Percentiles rank a stretch among this genome's conserved stretches.
Conservation (phyloP, 2,113 vertebrate genomes). For the Archilochus colubris region DNA sequence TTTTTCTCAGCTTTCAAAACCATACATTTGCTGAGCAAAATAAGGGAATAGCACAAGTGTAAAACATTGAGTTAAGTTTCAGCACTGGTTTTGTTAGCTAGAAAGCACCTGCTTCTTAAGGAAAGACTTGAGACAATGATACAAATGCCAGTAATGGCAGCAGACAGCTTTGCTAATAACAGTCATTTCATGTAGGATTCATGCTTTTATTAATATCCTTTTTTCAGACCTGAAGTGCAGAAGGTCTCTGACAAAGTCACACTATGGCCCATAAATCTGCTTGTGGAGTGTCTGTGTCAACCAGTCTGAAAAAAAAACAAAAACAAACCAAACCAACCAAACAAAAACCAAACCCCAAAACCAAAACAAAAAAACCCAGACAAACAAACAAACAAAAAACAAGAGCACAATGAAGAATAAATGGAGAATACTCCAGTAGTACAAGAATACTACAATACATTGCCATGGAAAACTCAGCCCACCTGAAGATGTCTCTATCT, state of each 20-base stretch:
- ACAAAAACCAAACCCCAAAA: too few species aligned
- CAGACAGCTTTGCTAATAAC: conserved; percentile 29
- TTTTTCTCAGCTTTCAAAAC: conserved; percentile 12
- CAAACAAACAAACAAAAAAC: too few species aligned
- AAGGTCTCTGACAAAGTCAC: not conserved
- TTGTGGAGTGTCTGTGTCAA: not conserved
- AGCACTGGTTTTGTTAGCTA: conserved; percentile 8
- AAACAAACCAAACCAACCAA: too few species aligned
- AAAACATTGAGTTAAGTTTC: not conserved
- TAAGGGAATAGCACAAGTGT: not conserved
- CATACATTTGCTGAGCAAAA: not conserved
- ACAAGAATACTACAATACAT: not conserved
- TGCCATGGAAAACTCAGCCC: not conserved
- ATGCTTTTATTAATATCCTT: not conserved
- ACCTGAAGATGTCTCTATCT: not conserved
- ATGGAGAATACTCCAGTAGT: not conserved
- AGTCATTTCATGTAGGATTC: conserved; percentile 5
- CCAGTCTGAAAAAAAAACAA: not conserved
- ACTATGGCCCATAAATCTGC: not conserved
- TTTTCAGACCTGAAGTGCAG: not conserved
- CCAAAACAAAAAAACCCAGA: too few species aligned
- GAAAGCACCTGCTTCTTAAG: not conserved
- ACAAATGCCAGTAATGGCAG: conserved; percentile 14
- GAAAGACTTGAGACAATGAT: conserved; percentile 27
- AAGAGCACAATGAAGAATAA: not conserved